phyloP scores from a whole-genome alignment of 30 jellyfish, hydroid and myxozoan species.

The Aurelia aurita complex sp. Pacific region DNA sequence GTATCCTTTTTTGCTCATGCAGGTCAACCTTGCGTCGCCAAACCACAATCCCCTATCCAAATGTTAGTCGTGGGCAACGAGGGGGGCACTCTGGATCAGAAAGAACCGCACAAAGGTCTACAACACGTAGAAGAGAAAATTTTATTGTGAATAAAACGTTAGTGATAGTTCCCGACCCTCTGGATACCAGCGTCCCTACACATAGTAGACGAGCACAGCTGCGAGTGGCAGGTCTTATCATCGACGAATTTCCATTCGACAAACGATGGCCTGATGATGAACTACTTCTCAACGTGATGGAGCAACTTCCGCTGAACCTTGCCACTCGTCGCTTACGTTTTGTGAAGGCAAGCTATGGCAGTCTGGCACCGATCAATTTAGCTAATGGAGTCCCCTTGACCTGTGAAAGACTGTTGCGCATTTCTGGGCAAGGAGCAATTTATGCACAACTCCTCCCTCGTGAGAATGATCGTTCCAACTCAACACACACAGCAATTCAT shows the following conservation, averaged over 20 bases:
- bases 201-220: slow-evolving; percentile 5
- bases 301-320: slow-evolving; percentile 10
- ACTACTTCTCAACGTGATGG: slow-evolving; percentile 10
- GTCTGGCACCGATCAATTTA: too few relatives aligned
- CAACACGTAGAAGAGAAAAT: neutral
- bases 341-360: too few relatives aligned
- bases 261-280: neutral
- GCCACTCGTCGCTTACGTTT: neutral
- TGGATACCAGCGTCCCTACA: slow-evolving; percentile 7
- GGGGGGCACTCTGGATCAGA: neutral
- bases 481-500: neutral
- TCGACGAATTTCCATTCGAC: neutral
- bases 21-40: slow-evolving; percentile 7
- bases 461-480: neutral
- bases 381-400: too few relatives aligned
- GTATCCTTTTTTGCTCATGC: neutral
- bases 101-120: neutral
- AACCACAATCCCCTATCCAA: neutral
- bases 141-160: neutral
- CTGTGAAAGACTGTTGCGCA: neutral
- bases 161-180: neutral
- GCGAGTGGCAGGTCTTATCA: slow-evolving; percentile 5
- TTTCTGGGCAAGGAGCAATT: slow-evolving; percentile 20
- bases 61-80: neutral
- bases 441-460: slow-evolving; percentile 3